A percentile compares a stretch with the other conserved stretches of the same genome.
Evolutionary conservation across 2,113 vertebrate genomes (phyloP).

Genomic region (Passer montanus): DNA sequence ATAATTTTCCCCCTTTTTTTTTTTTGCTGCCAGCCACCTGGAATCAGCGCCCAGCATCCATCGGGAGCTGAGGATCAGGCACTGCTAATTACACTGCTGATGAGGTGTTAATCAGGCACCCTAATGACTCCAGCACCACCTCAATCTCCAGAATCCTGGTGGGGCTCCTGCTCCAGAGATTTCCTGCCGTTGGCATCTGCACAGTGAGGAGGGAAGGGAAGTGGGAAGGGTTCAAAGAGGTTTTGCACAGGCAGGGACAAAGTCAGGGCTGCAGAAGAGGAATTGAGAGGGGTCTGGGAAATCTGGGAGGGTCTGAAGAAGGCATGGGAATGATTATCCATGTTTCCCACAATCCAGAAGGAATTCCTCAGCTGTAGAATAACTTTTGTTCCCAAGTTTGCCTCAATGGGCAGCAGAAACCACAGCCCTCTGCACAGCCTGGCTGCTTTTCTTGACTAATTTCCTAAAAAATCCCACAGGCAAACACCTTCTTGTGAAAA

Average conservation of each 20-base stretch:
- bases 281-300: background rate
- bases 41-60: background rate
- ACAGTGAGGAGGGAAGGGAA: accelerated
- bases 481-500: background rate
- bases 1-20: accelerated
- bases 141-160: background rate
- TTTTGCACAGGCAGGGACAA: accelerated
- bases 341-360: accelerated
- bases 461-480: background rate
- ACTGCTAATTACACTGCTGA: background rate
- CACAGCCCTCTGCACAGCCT: accelerated
- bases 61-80: background rate
- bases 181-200: background rate
- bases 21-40: background rate
- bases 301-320: background rate
- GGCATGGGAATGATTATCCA: accelerated
- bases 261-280: background rate
- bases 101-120: background rate
- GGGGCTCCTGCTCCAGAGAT: background rate
- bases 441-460: background rate
- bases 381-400: background rate
- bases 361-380: background rate
- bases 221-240: background rate
- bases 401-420: background rate
- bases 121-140: background rate